Evolutionary conservation across 2,888 invertebrate species (phyloP), one percentile per base, ranked within the genome.

Genomic region (Hypomecis punctinalis): DNA sequence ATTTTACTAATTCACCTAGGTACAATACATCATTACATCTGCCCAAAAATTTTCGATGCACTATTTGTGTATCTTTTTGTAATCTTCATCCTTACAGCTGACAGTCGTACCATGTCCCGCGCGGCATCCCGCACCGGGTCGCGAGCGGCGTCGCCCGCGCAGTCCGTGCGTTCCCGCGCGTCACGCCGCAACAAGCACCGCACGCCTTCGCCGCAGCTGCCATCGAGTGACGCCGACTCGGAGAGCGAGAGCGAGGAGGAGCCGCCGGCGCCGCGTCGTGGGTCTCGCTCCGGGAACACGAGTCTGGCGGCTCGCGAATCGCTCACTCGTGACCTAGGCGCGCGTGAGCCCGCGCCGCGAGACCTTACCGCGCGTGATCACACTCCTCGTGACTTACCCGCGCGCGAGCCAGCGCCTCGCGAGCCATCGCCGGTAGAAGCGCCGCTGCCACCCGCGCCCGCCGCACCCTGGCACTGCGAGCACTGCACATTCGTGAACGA

Each of bases 401-500:
- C 40, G 8, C 52, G 23, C 5, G 47, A n/a, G 42, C 76, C 66
- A 48, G 63, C 61, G 23, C 57, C 51, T 11, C 59, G 35, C 33
- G 42, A 46, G 1, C 47, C 46, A 10, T 55, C 36, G 0, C 56
- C 56, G 2, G 68, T 83, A n/a, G 86, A 88, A 47, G 86, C 86
- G 1, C 88, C 86, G 2, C 90, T 93, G 10, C 94, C 94, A 0
- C 90, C 93, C 0, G 91, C 94, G 10, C 94, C 95, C 0, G 89
- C 85, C 45, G 89, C 94, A 10, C 91, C 94, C 61, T 98, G 98
- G 98, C 95, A 97, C 70, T 98, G 98, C 84, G 97, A 97, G 79
- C 97, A 97, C 79, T 98, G 98, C 82, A 98, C 98, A 0, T 98
- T 96, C 82, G 96, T 97, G 4, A 98, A 98, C 82, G 96, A 96